Percentiles rank a stretch among this genome's conserved stretches.
These are phyloP conservation scores for Pyrochroa serraticornis DNA, from an alignment of 2,888 invertebrate genomes.

Conservation along the genomic window DNA sequence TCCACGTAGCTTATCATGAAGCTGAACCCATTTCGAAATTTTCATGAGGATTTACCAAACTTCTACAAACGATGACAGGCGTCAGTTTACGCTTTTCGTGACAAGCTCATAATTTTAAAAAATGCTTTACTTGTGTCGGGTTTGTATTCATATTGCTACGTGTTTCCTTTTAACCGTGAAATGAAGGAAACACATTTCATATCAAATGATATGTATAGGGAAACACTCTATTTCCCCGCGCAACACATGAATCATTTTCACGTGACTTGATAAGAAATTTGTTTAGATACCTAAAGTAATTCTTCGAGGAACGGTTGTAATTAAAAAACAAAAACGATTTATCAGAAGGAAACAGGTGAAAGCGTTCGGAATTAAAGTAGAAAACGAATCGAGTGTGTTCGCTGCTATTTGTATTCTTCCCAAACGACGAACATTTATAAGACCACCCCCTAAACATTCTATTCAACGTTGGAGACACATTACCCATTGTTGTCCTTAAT, in stretches of 20 bases:
- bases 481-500: constrained; percentile 42
- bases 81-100: constrained; percentile 30
- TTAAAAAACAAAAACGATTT: constrained; percentile 10
- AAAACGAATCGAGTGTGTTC: constrained; percentile 33
- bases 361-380: constrained; percentile 28
- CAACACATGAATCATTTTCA: constrained; percentile 1
- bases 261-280: background rate
- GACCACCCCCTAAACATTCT: constrained; percentile 37
- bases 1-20: constrained; percentile 25
- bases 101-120: constrained; percentile 31
- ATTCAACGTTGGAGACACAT: constrained; percentile 40
- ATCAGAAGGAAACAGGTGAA: constrained; percentile 20
- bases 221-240: background rate
- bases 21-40: constrained; percentile 25
- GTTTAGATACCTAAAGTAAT: background rate
- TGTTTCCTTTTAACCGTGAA: constrained; percentile 29
- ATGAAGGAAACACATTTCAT: constrained; percentile 24
- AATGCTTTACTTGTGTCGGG: constrained; percentile 25
- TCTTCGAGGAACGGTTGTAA: constrained; percentile 1
- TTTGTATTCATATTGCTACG: constrained; percentile 25
- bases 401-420: constrained; percentile 31
- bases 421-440: constrained; percentile 30
- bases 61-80: constrained; percentile 30
- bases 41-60: constrained; percentile 30
- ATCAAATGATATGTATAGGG: constrained; percentile 21